A percentile compares a stretch with the other conserved stretches of the same genome.
phyloP scores from a whole-genome alignment of 2,113 vertebrate species.

The Neogobius melanostomus region DNA sequence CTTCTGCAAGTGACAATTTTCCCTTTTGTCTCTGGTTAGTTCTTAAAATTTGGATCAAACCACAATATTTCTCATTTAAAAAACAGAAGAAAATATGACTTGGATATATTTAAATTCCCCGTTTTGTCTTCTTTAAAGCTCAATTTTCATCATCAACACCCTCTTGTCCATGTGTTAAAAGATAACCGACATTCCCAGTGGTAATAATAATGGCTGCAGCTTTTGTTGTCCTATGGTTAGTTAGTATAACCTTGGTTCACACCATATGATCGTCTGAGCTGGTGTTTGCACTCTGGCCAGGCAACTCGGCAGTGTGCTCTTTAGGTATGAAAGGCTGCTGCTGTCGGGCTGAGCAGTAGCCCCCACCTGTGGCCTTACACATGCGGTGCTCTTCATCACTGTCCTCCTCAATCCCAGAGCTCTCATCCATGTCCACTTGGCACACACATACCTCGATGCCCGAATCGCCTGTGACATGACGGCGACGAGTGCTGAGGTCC shows the following conservation, averaged over 20 bases:
- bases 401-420: slow-evolving; percentile 71
- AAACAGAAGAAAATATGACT: slow-evolving; percentile 23
- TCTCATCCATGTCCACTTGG: slow-evolving; percentile 73
- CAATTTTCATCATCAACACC: slow-evolving; percentile 35
- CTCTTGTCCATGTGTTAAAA: slow-evolving; percentile 37
- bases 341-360: slow-evolving; percentile 67
- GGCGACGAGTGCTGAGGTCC: slow-evolving; percentile 72
- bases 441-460: slow-evolving; percentile 83
- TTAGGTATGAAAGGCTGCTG: slow-evolving; percentile 61
- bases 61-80: slow-evolving; percentile 24
- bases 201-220: slow-evolving; percentile 39
- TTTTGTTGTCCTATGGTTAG: slow-evolving; percentile 23
- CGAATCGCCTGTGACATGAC: slow-evolving; percentile 82
- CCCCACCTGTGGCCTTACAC: slow-evolving; percentile 60
- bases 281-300: slow-evolving; percentile 53
- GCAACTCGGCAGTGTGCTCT: slow-evolving; percentile 51
- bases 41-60: background rate
- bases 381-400: slow-evolving; percentile 59
- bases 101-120: slow-evolving; percentile 1
- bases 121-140: slow-evolving; percentile 25
- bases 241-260: slow-evolving; percentile 47
- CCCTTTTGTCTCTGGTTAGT: slow-evolving; percentile 37
- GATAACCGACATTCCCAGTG: slow-evolving; percentile 41
- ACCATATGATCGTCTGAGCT: slow-evolving; percentile 72
- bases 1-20: slow-evolving; percentile 41